These are phyloP conservation scores for Aldrovandia affinis DNA, from an alignment of 2,797 vertebrate species.

Conservation along the genomic window DNA sequence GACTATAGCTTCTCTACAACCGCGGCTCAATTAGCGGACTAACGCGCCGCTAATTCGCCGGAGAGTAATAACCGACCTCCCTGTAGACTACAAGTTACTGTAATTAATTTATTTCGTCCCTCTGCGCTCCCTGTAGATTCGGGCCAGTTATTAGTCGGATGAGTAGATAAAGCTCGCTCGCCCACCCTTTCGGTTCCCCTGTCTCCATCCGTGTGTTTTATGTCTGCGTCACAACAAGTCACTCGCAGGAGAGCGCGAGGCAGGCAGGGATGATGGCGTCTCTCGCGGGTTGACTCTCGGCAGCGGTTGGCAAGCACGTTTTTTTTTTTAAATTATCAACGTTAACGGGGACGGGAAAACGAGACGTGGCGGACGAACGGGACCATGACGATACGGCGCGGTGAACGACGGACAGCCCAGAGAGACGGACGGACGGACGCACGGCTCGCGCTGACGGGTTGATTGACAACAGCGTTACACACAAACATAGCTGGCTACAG, in stretches of 20 bases:
- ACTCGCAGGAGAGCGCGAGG: constrained; percentile 59
- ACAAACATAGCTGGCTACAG: constrained; percentile 42
- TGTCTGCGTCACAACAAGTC: constrained; percentile 87
- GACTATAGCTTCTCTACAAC: background rate
- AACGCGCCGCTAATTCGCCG: background rate
- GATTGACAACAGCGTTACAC: constrained; percentile 61
- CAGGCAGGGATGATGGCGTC: constrained; percentile 82
- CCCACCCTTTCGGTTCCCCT: constrained; percentile 35
- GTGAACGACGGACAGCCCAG: constrained; percentile 69
- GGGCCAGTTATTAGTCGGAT: constrained; percentile 8
- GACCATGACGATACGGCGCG: constrained; percentile 71
- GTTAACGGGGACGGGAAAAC: constrained; percentile 52
- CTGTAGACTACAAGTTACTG: background rate
- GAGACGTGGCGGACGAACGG: constrained; percentile 51
- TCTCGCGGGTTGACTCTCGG: constrained; percentile 75
- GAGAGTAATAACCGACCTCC: background rate
- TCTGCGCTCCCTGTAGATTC: constrained; percentile 9
- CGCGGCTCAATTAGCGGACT: background rate
- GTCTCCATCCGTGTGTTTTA: constrained; percentile 79
- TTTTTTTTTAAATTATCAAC: too few species aligned
- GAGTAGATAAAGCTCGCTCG: background rate
- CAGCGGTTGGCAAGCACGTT: constrained; percentile 67
- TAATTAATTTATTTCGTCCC: constrained; percentile 17
- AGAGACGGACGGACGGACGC: constrained; percentile 56
- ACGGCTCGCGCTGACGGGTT: constrained; percentile 61